phyloP scores from a whole-genome alignment of 2,797 vertebrate species.

The Myripristis murdjan region DNA sequence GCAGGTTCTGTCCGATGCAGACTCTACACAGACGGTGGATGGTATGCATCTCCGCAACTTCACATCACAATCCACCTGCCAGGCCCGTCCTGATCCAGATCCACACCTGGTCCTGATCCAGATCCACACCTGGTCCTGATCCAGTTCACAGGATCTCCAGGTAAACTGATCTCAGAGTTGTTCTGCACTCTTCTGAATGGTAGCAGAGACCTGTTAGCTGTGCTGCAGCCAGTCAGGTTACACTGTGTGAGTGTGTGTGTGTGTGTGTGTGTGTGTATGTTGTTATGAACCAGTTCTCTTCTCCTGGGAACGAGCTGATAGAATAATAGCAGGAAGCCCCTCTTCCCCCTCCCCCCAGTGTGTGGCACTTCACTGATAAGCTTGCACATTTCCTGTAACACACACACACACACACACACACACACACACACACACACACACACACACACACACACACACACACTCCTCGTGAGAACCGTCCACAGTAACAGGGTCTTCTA shows the following conservation, averaged over 20 bases:
- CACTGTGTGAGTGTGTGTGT: conserved; percentile 11
- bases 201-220: neutral
- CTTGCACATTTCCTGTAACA: conserved; percentile 67
- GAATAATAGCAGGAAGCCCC: conserved; percentile 96
- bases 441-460: too few species aligned
- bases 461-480: too few species aligned
- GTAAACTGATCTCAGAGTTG: too few species aligned
- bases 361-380: conserved; percentile 91
- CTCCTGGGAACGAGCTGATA: conserved; percentile 82
- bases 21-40: conserved; percentile 91
- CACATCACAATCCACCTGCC: neutral
- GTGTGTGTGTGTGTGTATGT: conserved; percentile 30
- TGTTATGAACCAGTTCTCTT: conserved; percentile 49
- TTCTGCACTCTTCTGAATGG: neutral
- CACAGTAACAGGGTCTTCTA: too few species aligned
- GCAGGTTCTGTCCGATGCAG: conserved; percentile 90
- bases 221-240: neutral
- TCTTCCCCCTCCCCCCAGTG: conserved; percentile 88
- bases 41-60: conserved; percentile 87
- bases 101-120: neutral
- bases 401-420: too few species aligned
- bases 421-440: too few species aligned
- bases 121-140: neutral
- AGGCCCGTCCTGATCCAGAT: neutral
- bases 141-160: too few species aligned